Evolutionary conservation across 2,888 invertebrate genomes (phyloP), one percentile per base, ranked within the genome.

Genomic region (Drosophila longiperda): DNA sequence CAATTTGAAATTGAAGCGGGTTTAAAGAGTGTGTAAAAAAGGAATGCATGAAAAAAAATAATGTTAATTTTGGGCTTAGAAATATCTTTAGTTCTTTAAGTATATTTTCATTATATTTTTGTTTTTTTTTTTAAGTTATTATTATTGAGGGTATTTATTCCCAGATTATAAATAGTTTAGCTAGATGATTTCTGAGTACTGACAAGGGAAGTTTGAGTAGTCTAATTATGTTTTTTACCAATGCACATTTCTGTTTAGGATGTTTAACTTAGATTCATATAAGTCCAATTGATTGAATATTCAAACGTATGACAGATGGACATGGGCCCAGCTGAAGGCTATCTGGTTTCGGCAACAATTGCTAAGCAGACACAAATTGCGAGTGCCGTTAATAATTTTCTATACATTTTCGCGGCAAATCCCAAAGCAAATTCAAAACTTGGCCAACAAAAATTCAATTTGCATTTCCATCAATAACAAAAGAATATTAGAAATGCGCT

Each of bases 381-480:
- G 67, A 70, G 69, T 87, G 85, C 82, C 83, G 80, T 77, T 85
- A 85, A 85, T 86, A 83, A 85, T 87, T 85, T 87, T 74, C 76
- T 42, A 73, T 73, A 83, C 76, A 73, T 75, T 80, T 73, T 65
- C 75, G 59, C 78, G 49, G 26, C 70, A 50, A 58, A 20, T 73
- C 77, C 79, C 78, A 63, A 29, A 54, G 66, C 64, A 45, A 63
- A 68, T 60, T 59, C 53, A n/a, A 49, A 67, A 57, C 62, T 64
- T 62, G 52, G 61, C 29, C 49, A 12, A 26, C 55, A 20, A 68
- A 87, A 89, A 86, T 87, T 79, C 89, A 86, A 86, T 86, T 89
- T 86, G 86, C 89, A 87, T 87, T 89, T 87, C 87, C 86, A 89
- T 87, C 86, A 87, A 86, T 86, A 86, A 86, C 87, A 87, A 84